Evolutionary conservation across 1,140 invertebrate species (phyloP), one percentile per base, ranked within the genome.

Genomic region (Halesus radiatus): DNA sequence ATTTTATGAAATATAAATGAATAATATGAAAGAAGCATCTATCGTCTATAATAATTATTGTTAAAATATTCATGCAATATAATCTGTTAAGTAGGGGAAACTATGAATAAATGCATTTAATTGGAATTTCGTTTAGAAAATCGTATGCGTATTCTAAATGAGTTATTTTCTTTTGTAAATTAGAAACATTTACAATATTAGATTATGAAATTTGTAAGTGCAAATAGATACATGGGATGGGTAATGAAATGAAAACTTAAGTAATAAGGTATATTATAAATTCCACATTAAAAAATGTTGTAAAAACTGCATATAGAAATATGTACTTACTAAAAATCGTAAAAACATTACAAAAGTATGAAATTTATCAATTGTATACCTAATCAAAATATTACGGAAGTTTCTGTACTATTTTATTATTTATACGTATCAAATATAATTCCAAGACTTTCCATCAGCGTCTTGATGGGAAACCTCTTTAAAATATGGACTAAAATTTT

Each of bases 301-400:
- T 45, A 45, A 76, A 60, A 76, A 16, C 56, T 75, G 32, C 23
- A 22, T 76, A 50, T 50, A 53, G 26, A 68, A 78, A 68, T 78
- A 78, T 52, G 7, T 32, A 50, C 54, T n/a, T 1, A 45, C 0
- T 45, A 45, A 52, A 78, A 68, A 68, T 78, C 68, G 50, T 77
- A 64, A 64, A 68, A 77, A 66, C 23, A 52, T 79, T 79, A 79
- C 66, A 79, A 79, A 79, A 60, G 77, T 79, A 79, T 73, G 58
- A 79, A 79, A 79, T 58, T 50, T 78, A 78, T 78, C 68, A 78
- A 78, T 68, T 75, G 23, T 78, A 72, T 32, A 79, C 37, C 37
- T 45, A 45, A 13, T 45, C 37, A 10, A 45, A 45, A 45, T 45
- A 68, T 50, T 37, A 32, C 10, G 32, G 64, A 76, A 54, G 32